phyloP scores from a whole-genome alignment of 37 sponge, comb jelly and placozoan genomes.

The Cliona cf. orientalis region DNA sequence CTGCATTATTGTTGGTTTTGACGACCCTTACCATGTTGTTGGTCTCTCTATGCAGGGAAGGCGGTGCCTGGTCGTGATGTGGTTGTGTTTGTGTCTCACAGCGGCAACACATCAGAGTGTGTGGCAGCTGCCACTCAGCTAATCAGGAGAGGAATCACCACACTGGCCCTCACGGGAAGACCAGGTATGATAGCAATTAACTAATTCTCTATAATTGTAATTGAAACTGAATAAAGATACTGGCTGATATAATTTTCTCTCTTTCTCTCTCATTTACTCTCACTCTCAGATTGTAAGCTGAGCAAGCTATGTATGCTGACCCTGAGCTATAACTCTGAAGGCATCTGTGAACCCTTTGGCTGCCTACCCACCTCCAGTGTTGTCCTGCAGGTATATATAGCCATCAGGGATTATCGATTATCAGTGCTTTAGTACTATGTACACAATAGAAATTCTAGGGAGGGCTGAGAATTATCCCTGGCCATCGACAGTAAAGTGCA shows the following conservation, averaged over 20 bases:
- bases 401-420: background rate
- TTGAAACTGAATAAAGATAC: no score
- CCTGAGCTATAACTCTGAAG: conserved; percentile 36
- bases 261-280: background rate
- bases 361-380: conserved; percentile 68
- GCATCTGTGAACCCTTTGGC: conserved; percentile 65
- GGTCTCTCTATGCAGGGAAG: conserved; percentile 75
- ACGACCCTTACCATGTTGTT: no score
- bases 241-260: background rate
- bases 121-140: conserved; percentile 61
- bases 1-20: no score
- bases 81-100: conserved; percentile 83
- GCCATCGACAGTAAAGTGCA: background rate
- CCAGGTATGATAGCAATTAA: conserved; percentile 24
- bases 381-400: conserved; percentile 64
- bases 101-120: conserved; percentile 79
- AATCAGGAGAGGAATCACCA: conserved; percentile 28
- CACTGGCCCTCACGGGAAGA: conserved; percentile 39
- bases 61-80: conserved; percentile 56
- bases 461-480: background rate
- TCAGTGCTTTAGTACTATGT: background rate
- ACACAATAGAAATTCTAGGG: background rate
- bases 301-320: conserved; percentile 13
- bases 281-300: conserved; percentile 49
- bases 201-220: background rate